Conservation (phyloP, 2,113 vertebrate genomes). For the Thermophis baileyi region DNA sequence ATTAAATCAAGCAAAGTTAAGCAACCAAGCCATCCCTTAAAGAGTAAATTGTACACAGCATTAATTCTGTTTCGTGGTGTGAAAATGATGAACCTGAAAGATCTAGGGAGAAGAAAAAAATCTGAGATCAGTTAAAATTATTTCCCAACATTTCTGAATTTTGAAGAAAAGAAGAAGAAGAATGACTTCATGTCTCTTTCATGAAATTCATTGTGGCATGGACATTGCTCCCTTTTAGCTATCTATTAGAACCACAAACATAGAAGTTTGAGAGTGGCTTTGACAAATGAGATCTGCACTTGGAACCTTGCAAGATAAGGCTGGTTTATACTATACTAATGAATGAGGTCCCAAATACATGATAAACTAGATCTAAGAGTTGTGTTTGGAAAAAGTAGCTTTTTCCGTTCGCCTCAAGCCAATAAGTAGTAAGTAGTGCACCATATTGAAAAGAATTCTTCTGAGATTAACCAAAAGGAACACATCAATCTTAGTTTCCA, state of each 20-base stretch:
- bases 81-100: not conserved
- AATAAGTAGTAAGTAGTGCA: not conserved
- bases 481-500: not conserved
- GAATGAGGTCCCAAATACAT: not conserved
- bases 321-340: not conserved
- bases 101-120: not conserved
- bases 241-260: not conserved
- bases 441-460: not conserved
- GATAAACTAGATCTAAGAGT: not conserved
- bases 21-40: not conserved
- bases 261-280: not conserved
- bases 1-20: not conserved
- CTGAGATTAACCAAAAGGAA: not conserved
- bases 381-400: not conserved
- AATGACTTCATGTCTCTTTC: not conserved
- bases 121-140: not conserved
- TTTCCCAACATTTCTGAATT: not conserved
- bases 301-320: not conserved
- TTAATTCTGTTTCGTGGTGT: not conserved
- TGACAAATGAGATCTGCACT: not conserved
- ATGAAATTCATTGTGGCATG: not conserved
- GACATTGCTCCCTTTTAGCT: not conserved
- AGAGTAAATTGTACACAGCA: not conserved
- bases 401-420: not conserved
- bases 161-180: not conserved